phyloP scores from a whole-genome alignment of 2,113 vertebrate genomes.

The Pao palembangensis region DNA sequence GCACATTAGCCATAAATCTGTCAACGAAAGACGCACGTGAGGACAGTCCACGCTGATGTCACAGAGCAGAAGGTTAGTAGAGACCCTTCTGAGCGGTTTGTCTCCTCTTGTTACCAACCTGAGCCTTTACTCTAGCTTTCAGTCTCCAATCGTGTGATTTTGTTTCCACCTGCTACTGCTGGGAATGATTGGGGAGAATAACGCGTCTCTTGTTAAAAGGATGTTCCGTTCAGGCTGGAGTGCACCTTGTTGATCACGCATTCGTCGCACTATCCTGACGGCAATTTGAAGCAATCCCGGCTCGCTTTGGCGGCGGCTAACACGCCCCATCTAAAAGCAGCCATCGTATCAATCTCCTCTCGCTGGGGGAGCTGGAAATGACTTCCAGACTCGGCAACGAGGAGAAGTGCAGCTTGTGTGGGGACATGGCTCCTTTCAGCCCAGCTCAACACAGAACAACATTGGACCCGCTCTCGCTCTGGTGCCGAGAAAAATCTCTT shows the following conservation, averaged over 20 bases:
- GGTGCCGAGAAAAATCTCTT: too few species aligned
- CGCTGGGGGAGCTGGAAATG: slow-evolving; percentile 47
- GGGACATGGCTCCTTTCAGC: too few species aligned
- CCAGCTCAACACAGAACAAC: too few species aligned
- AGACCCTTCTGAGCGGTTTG: too few species aligned
- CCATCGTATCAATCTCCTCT: slow-evolving; percentile 43
- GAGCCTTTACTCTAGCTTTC: too few species aligned
- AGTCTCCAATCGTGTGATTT: neutral
- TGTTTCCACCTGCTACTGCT: neutral
- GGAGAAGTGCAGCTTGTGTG: neutral
- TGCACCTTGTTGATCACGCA: slow-evolving; percentile 36
- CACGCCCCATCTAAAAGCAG: slow-evolving; percentile 32
- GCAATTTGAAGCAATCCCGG: slow-evolving; percentile 45
- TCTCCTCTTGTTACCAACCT: too few species aligned
- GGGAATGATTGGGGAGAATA: neutral
- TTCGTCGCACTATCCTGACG: slow-evolving; percentile 36
- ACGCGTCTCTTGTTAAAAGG: neutral
- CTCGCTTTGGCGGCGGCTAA: slow-evolving; percentile 37
- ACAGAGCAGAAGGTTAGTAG: neutral
- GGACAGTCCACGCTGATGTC: slow-evolving; percentile 10
- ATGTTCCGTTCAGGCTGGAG: slow-evolving; percentile 14
- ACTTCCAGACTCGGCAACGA: slow-evolving; percentile 29
- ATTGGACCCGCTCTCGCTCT: too few species aligned
- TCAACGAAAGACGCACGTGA: slow-evolving; percentile 9
- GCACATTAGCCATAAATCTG: neutral